A percentile compares a stretch with the other conserved stretches of the same genome.
Evolutionary conservation across 2,113 vertebrate genomes (phyloP).

Genomic region (Ammodytes dubius): DNA sequence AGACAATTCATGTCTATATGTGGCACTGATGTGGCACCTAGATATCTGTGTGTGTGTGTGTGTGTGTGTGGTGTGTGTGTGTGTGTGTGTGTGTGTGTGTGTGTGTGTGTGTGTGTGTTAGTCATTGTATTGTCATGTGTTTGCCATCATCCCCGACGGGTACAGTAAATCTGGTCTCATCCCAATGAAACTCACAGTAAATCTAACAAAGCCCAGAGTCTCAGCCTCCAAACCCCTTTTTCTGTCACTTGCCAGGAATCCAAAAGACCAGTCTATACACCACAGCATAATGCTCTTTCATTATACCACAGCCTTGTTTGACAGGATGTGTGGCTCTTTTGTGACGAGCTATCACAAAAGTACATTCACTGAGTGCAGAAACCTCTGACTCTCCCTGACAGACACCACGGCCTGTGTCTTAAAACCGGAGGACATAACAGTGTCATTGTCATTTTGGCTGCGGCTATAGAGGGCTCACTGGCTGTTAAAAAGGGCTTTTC

Average conservation of each 20-base stretch:
- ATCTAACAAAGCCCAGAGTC: conserved; percentile 62
- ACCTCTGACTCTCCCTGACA: conserved; percentile 57
- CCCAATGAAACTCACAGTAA: conserved; percentile 58
- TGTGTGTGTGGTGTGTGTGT: conserved; percentile 47
- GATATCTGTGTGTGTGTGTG: conserved; percentile 48
- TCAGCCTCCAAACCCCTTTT: conserved; percentile 57
- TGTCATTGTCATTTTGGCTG: conserved; percentile 66
- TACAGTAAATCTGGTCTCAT: conserved; percentile 55
- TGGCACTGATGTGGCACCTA: conserved; percentile 30
- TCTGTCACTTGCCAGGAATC: conserved; percentile 73
- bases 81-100: conserved; percentile 50
- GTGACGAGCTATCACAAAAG: conserved; percentile 74
- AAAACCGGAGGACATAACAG: conserved; percentile 65
- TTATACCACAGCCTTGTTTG: conserved; percentile 70
- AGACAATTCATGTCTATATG: conserved; percentile 51
- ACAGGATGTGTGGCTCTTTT: conserved; percentile 80
- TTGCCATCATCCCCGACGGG: conserved; percentile 50
- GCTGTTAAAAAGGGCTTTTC: conserved; percentile 66
- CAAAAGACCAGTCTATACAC: conserved; percentile 78
- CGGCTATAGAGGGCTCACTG: conserved; percentile 41
- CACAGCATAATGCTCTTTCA: conserved; percentile 73
- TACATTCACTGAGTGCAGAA: conserved; percentile 76
- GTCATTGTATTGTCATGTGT: conserved; percentile 50
- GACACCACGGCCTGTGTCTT: conserved; percentile 69
- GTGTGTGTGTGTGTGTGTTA: conserved; percentile 46